phyloP scores from a whole-genome alignment of 2,888 invertebrate genomes.

The Ceratothoa steindachneri region DNA sequence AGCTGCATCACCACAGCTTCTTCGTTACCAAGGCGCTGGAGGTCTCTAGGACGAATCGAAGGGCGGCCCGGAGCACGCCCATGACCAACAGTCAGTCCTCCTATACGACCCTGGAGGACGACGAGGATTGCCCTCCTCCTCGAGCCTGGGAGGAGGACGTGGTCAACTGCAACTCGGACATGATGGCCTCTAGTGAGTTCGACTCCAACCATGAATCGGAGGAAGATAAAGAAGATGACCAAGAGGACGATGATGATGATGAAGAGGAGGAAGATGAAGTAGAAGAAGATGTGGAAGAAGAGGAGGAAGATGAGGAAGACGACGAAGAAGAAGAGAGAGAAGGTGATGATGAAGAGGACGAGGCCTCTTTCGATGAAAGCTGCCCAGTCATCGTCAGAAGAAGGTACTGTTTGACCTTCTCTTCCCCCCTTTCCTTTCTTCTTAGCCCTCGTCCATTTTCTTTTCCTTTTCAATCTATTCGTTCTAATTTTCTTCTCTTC shows the following conservation, averaged over 20 bases:
- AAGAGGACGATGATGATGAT: conserved; percentile 26
- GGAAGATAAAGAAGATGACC: conserved; percentile 20
- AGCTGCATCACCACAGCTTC: conserved; percentile 18
- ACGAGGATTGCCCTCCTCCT: conserved; percentile 24
- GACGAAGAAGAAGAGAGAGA: conserved; percentile 28
- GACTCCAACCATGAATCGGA: conserved; percentile 37
- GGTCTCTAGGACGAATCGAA: neutral
- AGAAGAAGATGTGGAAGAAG: conserved; percentile 27
- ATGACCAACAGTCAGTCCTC: conserved; percentile 3
- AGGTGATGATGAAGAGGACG: conserved; percentile 25
- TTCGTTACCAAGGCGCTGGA: conserved; percentile 23
- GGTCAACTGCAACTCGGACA: conserved; percentile 37
- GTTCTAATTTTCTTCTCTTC: no score
- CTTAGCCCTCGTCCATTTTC: no score
- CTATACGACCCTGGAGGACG: neutral
- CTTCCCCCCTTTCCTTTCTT: no score
- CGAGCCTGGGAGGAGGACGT: conserved; percentile 25
- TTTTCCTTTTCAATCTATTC: no score
- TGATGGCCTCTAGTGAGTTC: conserved; percentile 36
- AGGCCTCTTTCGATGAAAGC: conserved; percentile 5
- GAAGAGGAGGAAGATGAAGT: conserved; percentile 38
- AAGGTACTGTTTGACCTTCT: no score
- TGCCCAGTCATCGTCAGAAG: neutral
- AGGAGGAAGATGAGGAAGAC: conserved; percentile 29
- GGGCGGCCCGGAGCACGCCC: neutral